Conservation (phyloP, 2,888 invertebrate genomes). For the Rotaria socialis region DNA sequence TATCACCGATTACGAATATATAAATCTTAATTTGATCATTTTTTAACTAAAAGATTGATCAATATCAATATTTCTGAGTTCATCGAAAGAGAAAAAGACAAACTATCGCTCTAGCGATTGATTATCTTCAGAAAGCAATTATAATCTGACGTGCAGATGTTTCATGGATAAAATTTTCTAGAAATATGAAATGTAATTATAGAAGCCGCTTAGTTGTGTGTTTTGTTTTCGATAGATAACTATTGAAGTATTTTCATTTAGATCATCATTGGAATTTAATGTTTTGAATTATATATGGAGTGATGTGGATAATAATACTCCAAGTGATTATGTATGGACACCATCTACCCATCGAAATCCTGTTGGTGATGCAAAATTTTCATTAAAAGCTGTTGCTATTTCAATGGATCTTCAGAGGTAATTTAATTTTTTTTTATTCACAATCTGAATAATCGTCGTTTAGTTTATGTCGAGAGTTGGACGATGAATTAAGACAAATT, state of each 20-base stretch:
- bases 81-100: not conserved
- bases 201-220: no score
- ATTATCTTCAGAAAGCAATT: no score
- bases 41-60: no score
- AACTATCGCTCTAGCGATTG: no score
- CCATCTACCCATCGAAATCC: not conserved
- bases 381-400: conserved; percentile 17
- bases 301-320: conserved; percentile 15
- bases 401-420: conserved; percentile 26
- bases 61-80: no score
- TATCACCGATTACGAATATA: no score
- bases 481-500: conserved; percentile 3
- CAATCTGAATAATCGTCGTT: not conserved
- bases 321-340: conserved; percentile 32
- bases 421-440: not conserved
- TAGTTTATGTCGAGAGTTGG: conserved; percentile 34
- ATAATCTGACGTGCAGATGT: no score
- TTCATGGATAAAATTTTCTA: no score
- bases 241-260: not conserved
- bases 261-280: not conserved
- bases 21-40: no score
- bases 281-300: conserved; percentile 24
- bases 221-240: no score
- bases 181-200: no score
- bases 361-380: conserved; percentile 30